Conservation (phyloP, 1,140 invertebrate species). For the Lasioglossum albipes region DNA sequence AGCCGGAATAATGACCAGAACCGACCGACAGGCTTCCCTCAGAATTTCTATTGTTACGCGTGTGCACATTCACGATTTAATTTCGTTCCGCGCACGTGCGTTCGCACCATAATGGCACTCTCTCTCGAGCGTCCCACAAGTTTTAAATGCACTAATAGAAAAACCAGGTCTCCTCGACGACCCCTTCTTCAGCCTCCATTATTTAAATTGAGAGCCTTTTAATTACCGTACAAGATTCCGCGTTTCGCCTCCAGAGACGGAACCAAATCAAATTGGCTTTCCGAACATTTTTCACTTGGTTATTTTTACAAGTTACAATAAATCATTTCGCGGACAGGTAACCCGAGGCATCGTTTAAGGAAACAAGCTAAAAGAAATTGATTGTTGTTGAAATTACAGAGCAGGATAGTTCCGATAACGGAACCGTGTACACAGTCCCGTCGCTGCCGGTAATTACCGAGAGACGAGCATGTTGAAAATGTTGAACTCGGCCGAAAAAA, state of each 20-base stretch:
- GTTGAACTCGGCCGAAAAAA: too few relatives aligned
- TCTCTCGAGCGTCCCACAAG: neutral
- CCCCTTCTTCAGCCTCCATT: neutral
- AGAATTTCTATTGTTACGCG: neutral
- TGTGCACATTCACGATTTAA: neutral
- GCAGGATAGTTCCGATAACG: too few relatives aligned
- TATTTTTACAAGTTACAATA: neutral
- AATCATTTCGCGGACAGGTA: too few relatives aligned
- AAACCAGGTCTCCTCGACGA: neutral
- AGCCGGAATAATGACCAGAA: neutral
- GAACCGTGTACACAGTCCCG: too few relatives aligned
- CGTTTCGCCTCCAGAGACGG: neutral
- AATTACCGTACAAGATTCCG: neutral
- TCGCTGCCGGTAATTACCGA: too few relatives aligned
- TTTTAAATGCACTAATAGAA: constrained; percentile 3
- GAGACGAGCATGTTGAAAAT: too few relatives aligned
- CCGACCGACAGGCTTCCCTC: neutral
- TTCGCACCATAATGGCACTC: constrained; percentile 6
- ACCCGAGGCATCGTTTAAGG: too few relatives aligned
- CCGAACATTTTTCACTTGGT: neutral
- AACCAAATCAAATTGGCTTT: neutral
- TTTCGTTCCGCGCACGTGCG: constrained; percentile 34
- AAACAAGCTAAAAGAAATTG: too few relatives aligned
- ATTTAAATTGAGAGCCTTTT: neutral
- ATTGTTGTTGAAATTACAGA: too few relatives aligned